A percentile compares a stretch with the other conserved stretches of the same genome.
phyloP scores from a whole-genome alignment of 2,113 vertebrate species.

The Carassius gibelio region DNA sequence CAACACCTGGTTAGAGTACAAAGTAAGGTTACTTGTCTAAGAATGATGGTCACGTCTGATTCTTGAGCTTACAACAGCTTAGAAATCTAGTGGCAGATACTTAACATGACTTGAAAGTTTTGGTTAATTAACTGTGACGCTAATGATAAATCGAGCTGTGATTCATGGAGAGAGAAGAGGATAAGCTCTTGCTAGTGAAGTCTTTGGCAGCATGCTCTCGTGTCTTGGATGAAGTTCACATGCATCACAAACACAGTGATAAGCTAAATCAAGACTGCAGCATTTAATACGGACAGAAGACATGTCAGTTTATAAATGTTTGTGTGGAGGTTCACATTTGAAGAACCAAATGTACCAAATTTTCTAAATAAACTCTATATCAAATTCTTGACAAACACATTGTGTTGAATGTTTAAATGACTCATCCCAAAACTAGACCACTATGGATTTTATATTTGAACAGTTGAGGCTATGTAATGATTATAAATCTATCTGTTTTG shows the following conservation, averaged over 20 bases:
- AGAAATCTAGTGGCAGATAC: constrained; percentile 26
- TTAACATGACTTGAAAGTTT: constrained; percentile 29
- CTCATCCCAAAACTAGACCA: not conserved
- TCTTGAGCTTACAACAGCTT: not conserved
- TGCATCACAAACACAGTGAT: constrained; percentile 38
- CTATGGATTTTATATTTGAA: not conserved
- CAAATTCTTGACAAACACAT: not conserved
- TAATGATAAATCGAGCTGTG: constrained; percentile 26
- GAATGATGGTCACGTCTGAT: not conserved
- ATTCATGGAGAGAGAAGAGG: constrained; percentile 28
- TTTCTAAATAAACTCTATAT: constrained; percentile 19
- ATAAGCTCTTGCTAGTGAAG: constrained; percentile 23
- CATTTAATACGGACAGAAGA: constrained; percentile 6
- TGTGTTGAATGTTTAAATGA: constrained; percentile 8
- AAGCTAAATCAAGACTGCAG: constrained; percentile 32
- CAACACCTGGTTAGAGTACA: not conserved
- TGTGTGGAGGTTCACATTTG: not conserved
- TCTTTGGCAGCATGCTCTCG: constrained; percentile 45
- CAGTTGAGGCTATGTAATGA: not conserved
- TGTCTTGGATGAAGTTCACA: constrained; percentile 48
- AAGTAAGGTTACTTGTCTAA: constrained; percentile 1
- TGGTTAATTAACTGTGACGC: constrained; percentile 20
- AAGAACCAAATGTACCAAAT: not conserved
- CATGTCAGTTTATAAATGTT: constrained; percentile 24
- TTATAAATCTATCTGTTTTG: not conserved